Base-by-base conservation (phyloP, 2,797 vertebrate genomes). In the Enoplosus armatus region DNA sequence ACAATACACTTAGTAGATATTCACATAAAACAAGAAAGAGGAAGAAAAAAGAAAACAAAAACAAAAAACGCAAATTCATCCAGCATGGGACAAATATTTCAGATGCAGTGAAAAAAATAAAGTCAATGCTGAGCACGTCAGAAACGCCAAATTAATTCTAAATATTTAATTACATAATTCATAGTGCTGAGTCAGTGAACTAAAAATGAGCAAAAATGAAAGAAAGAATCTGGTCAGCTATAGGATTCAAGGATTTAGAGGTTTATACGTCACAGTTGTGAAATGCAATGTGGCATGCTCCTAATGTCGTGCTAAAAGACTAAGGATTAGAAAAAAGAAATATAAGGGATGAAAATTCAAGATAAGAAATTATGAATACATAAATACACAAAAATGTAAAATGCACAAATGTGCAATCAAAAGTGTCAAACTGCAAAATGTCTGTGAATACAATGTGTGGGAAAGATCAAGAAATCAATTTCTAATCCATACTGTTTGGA, bases 31-130 rank as follows among this genome's bases (percentile, higher is more conserved):
- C 6, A 53, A 59, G 6, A 10, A 11, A 29, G 27, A 18, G 47
- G 5, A 12, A 18, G 20, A 31, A 16, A 47, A 26, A 1, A 33
- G 8, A 53, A 12, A 55, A 54, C 3, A 1, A 50, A 37, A 48
- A 67, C 20, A 33, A 12, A 45, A 37, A 53, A 65, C 8, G 18
- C 24, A 33, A 12, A 83, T 53, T 61, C 11, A 59, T 77, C 24
- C 16, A 61, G 60, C 5, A 59, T 47, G n/a, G 18, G 20, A 29
- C 12, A 43, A 45, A 67, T 67, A 60, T 61, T 43, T 65, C 6
- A 60, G 24, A 63, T 33, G 2, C 16, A 63, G n/a, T 27, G 1
- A 56, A 43, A 56, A 22, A 14, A 53, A 56, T 8, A 31, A 35
- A 59, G 11, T 48, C 18, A 58, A 1, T n/a, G 4, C n/a, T n/a